Evolutionary conservation across 2,797 vertebrate genomes (phyloP).

Genomic region (Mormyrops boulengeri): DNA sequence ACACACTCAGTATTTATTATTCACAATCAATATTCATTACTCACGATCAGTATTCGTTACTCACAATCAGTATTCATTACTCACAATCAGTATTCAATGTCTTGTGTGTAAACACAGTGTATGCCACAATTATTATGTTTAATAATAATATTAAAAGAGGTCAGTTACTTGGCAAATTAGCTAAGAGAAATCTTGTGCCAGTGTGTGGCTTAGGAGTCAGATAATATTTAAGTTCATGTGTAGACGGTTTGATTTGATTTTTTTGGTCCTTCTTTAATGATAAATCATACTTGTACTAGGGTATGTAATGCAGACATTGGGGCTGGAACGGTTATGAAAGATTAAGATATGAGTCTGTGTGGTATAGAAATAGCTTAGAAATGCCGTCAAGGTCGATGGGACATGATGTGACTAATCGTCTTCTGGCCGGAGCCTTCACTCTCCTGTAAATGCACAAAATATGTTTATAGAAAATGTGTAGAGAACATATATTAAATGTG

Average conservation of each 20-base stretch:
- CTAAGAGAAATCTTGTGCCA: not conserved
- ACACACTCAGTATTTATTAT: not conserved
- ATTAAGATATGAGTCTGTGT: not conserved
- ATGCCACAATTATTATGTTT: not conserved
- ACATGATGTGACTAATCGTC: not conserved
- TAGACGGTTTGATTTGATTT: not conserved
- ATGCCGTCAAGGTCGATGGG: not conserved
- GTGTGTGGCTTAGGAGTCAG: not conserved
- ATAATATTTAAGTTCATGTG: not conserved
- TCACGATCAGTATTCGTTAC: not conserved
- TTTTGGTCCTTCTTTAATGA: not conserved
- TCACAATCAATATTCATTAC: not conserved
- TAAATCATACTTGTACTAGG: not conserved
- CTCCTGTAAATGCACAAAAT: not conserved
- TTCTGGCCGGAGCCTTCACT: not conserved
- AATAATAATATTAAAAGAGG: not conserved
- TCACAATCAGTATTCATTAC: not conserved
- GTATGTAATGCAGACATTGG: not conserved
- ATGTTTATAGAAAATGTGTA: slow-evolving; percentile 1
- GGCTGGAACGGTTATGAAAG: not conserved
- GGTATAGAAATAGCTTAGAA: not conserved
- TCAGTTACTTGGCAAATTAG: not conserved
- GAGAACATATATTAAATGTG: slow-evolving; percentile 2
- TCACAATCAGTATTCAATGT: not conserved
- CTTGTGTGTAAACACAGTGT: not conserved